Conservation (phyloP, 2,113 vertebrate genomes). For the Psittacara wagleri region DNA sequence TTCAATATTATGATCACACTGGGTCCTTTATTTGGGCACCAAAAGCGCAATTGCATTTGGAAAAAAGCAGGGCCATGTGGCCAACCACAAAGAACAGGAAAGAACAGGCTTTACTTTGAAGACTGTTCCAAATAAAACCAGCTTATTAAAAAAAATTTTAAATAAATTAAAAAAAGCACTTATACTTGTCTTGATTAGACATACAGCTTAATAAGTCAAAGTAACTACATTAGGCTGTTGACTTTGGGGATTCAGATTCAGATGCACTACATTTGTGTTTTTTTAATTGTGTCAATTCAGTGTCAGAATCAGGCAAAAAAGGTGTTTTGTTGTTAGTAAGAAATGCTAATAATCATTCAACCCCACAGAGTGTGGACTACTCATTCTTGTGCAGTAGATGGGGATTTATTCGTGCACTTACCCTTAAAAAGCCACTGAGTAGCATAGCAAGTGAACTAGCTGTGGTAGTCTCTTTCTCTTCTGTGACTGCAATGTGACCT, state of each 20-base stretch:
- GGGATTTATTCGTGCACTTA: constrained; percentile 61
- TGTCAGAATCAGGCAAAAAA: constrained; percentile 62
- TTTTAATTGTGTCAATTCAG: constrained; percentile 67
- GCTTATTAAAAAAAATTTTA: neutral
- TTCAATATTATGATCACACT: neutral
- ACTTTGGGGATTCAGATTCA: constrained; percentile 72
- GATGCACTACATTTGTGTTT: constrained; percentile 62
- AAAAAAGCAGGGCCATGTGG: constrained; percentile 7
- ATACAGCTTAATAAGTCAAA: constrained; percentile 65
- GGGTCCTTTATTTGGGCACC: constrained; percentile 18
- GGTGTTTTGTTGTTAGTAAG: constrained; percentile 43
- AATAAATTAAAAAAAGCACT: constrained; percentile 32
- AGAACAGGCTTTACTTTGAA: constrained; percentile 52
- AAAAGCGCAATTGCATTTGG: neutral
- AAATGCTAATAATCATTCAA: constrained; percentile 3
- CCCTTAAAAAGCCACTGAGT: constrained; percentile 65
- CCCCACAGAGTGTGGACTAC: neutral
- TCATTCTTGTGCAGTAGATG: constrained; percentile 43
- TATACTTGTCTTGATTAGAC: constrained; percentile 66
- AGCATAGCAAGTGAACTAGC: constrained; percentile 44
- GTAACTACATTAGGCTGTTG: constrained; percentile 67
- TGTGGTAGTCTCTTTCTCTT: constrained; percentile 36
- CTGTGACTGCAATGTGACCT: constrained; percentile 27
- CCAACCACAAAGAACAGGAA: constrained; percentile 32
- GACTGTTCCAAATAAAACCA: constrained; percentile 54